Conservation (phyloP, 1,140 invertebrate species). For the Paraescarpia echinospica region DNA sequence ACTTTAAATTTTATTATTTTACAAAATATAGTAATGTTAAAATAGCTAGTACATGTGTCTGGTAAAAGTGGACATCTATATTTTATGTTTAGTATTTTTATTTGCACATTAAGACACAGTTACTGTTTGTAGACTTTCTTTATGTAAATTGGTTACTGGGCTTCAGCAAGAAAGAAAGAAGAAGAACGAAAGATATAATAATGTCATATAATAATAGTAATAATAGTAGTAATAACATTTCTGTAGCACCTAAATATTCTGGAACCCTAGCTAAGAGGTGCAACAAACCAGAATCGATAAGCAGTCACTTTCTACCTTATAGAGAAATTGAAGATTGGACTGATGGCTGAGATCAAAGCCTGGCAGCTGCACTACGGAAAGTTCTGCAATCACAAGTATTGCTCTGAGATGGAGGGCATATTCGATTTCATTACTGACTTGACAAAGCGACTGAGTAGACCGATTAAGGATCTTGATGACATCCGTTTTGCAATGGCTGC, state of each 20-base stretch:
- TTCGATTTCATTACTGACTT: slow-evolving; percentile 91
- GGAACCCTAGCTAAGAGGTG: too few relatives aligned
- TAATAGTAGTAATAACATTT: too few relatives aligned
- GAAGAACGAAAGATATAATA: too few relatives aligned
- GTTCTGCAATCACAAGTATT: slow-evolving; percentile 89
- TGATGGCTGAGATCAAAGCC: slow-evolving; percentile 81
- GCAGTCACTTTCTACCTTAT: slow-evolving; percentile 47
- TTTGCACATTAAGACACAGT: neutral
- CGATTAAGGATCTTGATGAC: slow-evolving; percentile 89
- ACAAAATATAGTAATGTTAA: too few relatives aligned
- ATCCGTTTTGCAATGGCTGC: slow-evolving; percentile 91
- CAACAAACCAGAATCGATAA: too few relatives aligned
- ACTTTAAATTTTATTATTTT: neutral
- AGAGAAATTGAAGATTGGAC: slow-evolving; percentile 82
- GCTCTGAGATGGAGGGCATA: slow-evolving; percentile 91
- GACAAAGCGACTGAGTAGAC: slow-evolving; percentile 81
- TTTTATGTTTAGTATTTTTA: too few relatives aligned
- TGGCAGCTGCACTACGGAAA: slow-evolving; percentile 84
- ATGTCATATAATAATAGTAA: too few relatives aligned
- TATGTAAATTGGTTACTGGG: neutral
- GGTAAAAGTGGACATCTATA: too few relatives aligned
- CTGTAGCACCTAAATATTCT: too few relatives aligned
- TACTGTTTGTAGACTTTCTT: neutral
- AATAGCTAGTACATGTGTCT: too few relatives aligned
- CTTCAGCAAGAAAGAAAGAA: neutral